These are phyloP conservation scores for Fragum whitleyi DNA, from an alignment of 2,888 invertebrate genomes.

Conservation along the genomic window DNA sequence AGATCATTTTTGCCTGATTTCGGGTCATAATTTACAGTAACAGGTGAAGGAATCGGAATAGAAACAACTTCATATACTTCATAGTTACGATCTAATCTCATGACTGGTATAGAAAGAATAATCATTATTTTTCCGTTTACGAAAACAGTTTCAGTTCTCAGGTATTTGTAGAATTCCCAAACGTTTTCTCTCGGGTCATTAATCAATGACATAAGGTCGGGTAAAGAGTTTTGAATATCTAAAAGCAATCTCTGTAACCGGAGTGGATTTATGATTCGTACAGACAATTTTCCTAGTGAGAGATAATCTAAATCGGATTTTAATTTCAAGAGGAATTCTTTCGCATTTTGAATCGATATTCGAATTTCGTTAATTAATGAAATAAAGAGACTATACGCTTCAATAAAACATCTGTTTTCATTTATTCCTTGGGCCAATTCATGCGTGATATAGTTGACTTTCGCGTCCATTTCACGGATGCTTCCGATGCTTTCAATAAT, in stretches of 20 bases:
- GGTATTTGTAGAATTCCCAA: neutral
- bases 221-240: neutral
- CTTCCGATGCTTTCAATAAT: neutral
- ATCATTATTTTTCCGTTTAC: neutral
- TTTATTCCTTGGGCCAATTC: no score
- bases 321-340: no score
- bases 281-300: neutral
- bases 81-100: neutral
- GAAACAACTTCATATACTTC: neutral
- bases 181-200: neutral
- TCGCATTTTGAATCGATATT: no score
- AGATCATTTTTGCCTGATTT: neutral
- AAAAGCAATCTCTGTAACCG: neutral
- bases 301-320: no score
- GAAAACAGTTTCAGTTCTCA: neutral
- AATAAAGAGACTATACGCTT: no score
- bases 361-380: no score
- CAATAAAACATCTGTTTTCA: no score
- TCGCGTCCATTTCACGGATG: neutral
- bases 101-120: neutral
- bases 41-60: neutral
- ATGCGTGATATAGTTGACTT: no score
- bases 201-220: neutral
- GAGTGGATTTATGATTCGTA: neutral
- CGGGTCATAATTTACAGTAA: neutral